These are phyloP conservation scores for Orientallactaga sibirica DNA, from an alignment of 2,797 vertebrate genomes.

Conservation along the genomic window DNA sequence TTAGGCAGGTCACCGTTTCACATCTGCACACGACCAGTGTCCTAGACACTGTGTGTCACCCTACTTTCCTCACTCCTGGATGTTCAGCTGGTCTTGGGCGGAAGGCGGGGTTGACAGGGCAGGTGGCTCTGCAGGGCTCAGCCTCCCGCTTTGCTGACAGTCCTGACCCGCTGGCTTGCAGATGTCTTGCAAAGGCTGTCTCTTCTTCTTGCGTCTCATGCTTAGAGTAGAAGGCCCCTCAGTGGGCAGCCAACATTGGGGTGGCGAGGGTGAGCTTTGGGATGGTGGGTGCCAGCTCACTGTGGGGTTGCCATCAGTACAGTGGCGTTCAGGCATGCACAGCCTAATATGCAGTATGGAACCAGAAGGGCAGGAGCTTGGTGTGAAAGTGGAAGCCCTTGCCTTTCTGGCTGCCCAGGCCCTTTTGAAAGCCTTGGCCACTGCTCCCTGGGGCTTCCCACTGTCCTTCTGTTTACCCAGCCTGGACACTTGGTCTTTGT, in stretches of 20 bases:
- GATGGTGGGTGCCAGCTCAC: neutral
- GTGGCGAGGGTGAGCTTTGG: neutral
- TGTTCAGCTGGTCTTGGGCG: neutral
- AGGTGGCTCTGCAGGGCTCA: neutral
- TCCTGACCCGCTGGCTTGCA: neutral
- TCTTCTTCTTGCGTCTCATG: too few species aligned
- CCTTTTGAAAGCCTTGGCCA: neutral
- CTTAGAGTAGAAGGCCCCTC: neutral
- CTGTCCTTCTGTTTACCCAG: neutral
- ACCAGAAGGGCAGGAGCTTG: neutral
- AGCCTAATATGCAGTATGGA: fast-evolving
- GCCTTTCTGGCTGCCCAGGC: neutral
- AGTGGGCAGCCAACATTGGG: neutral
- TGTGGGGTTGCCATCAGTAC: neutral
- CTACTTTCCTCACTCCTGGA: neutral
- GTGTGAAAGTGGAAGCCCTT: neutral
- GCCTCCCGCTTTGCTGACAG: neutral
- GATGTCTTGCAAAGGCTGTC: neutral
- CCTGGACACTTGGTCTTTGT: constrained; percentile 71
- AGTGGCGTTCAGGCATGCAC: fast-evolving
- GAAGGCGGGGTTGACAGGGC: neutral
- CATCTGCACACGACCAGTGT: neutral
- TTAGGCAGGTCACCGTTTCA: neutral
- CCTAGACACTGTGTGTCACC: neutral
- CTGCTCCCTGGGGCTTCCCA: neutral